Base-by-base conservation (phyloP, 2,113 vertebrate species). In the Brachypodius melanocephalos region DNA sequence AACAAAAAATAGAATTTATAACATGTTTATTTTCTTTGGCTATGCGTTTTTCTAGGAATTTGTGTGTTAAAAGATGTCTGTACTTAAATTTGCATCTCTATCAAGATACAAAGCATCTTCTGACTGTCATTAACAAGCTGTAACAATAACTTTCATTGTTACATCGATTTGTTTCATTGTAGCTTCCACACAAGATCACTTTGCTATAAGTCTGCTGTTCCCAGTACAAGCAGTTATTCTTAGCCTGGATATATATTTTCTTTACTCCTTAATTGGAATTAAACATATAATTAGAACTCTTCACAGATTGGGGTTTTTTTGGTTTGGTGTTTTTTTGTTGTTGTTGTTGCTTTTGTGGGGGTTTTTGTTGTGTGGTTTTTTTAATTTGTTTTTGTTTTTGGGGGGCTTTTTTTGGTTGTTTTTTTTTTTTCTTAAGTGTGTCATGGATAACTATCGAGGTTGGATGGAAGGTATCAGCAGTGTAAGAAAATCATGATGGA, bases 381-480 rank as follows among this genome's bases (percentile, higher is more conserved):
- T n/a, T n/a, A n/a, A n/a, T n/a, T n/a, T n/a, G n/a, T n/a, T n/a
- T n/a, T n/a, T n/a, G n/a, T n/a, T n/a, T n/a, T n/a, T n/a, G n/a
- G n/a, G n/a, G n/a, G n/a, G n/a, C n/a, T n/a, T n/a, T n/a, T n/a
- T n/a, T n/a, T n/a, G n/a, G n/a, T n/a, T n/a, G n/a, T 52, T 26
- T 29, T 22, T 65, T 34, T 2, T 32, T 66, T n/a, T 31, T 28
- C 75, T 34, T 0, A 42, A 57, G 34, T 6, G 1, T 28, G 15
- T 52, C 6, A 8, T 5, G 5, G 29, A 7, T 11, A 71, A 1
- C 14, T 19, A 0, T 32, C 10, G 40, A 83, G 4, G 40, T 22
- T 73, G 24, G 17, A 17, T 84, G 20, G 32, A 55, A 67, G 14
- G 24, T 4, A 38, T 21, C 57, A 49, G 38, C 51, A 82, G 8